Conservation (phyloP, 23 tunicate genomes). For the Halocynthia roretzi region DNA sequence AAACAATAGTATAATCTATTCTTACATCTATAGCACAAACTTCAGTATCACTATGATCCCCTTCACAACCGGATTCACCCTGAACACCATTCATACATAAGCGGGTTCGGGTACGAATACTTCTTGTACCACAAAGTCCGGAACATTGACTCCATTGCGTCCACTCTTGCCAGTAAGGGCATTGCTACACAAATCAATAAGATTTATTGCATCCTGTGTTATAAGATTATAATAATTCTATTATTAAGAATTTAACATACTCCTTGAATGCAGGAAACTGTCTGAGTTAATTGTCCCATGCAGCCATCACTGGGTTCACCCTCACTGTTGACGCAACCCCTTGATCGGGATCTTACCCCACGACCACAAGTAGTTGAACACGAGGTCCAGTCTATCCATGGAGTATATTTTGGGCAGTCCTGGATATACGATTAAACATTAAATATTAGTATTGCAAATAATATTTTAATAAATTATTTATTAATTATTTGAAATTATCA, state of each 20-base stretch:
- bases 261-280: conserved; percentile 51
- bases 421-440: background rate
- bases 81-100: conserved; percentile 49
- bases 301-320: conserved; percentile 40
- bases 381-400: conserved; percentile 40
- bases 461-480: background rate
- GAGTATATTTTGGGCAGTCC: conserved; percentile 51
- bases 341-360: conserved; percentile 20
- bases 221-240: too few species aligned
- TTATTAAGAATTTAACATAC: conserved; percentile 11
- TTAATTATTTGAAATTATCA: conserved; percentile 8
- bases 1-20: background rate
- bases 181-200: background rate
- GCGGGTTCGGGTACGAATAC: conserved; percentile 34
- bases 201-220: background rate
- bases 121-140: conserved; percentile 35
- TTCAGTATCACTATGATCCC: conserved; percentile 9
- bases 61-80: conserved; percentile 60
- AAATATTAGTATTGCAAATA: background rate
- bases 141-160: conserved; percentile 34
- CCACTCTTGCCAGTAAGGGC: conserved; percentile 62
- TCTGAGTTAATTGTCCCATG: conserved; percentile 11
- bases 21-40: conserved; percentile 49
- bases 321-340: conserved; percentile 30
- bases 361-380: conserved; percentile 59